Evolutionary conservation across 1,140 invertebrate genomes (phyloP).

Genomic region (Euura saliciscinereae): DNA sequence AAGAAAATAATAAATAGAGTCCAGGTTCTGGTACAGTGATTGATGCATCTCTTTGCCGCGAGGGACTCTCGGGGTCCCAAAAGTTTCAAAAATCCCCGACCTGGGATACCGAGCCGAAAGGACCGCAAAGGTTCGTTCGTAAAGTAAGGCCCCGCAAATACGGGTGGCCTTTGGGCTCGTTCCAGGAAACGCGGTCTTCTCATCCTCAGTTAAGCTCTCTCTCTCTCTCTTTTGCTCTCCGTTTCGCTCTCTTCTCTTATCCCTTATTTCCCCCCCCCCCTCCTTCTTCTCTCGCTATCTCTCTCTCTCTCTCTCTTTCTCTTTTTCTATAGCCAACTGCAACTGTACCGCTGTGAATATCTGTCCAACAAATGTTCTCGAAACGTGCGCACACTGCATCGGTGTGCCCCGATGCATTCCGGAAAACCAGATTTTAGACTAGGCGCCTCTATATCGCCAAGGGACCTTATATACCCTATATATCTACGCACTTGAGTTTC

Average conservation of each 20-base stretch:
- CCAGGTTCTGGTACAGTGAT: background rate
- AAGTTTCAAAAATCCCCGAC: background rate
- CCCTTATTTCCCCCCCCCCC: background rate
- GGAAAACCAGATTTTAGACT: background rate
- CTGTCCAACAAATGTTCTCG: slow-evolving; percentile 2
- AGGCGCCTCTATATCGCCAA: background rate
- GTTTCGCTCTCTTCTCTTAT: background rate
- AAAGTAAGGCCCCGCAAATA: background rate
- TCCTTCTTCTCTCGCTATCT: background rate
- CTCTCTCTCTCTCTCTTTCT: background rate
- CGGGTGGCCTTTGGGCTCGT: background rate
- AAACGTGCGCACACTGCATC: background rate
- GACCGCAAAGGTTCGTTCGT: background rate
- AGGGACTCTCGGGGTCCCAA: background rate
- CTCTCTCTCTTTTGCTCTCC: background rate
- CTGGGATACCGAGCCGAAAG: background rate
- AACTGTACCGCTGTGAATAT: background rate
- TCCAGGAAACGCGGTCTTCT: background rate
- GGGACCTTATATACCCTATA: background rate
- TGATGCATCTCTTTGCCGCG: background rate
- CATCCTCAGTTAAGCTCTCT: background rate
- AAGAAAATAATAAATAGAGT: background rate
- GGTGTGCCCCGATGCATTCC: background rate
- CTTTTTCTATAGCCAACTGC: no score
- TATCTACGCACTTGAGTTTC: background rate